Conservation (phyloP, 1,140 invertebrate genomes). For the Aphaenogaster rudis region DNA sequence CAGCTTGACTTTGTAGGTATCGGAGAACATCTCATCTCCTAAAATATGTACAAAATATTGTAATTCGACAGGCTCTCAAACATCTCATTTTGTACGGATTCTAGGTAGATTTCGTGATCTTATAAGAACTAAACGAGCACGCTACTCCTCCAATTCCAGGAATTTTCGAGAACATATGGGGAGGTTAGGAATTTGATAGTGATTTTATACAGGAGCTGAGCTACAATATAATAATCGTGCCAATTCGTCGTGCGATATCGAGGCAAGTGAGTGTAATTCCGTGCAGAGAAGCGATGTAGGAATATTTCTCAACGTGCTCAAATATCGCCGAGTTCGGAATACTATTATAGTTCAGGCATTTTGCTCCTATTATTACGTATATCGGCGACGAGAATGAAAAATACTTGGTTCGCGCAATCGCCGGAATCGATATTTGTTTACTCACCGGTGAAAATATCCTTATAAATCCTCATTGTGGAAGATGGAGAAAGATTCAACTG, state of each 20-base stretch:
- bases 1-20: slow-evolving; percentile 98
- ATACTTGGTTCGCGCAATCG: slow-evolving; percentile 65
- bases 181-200: slow-evolving; percentile 65
- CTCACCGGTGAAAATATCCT: slow-evolving; percentile 97
- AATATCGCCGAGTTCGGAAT: not conserved
- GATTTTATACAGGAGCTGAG: not conserved
- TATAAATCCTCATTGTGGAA: slow-evolving; percentile 97
- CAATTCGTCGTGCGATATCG: not conserved
- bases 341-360: not conserved
- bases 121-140: not conserved
- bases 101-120: not conserved
- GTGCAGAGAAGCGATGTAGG: not conserved
- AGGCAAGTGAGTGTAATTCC: not conserved
- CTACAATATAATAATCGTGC: not conserved
- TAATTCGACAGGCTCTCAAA: not conserved
- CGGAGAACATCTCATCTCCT: slow-evolving; percentile 99
- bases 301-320: not conserved
- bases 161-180: slow-evolving; percentile 61
- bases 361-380: not conserved
- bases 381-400: slow-evolving; percentile 65
- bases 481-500: slow-evolving; percentile 90
- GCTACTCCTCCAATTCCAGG: not conserved
- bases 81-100: not conserved
- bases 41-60: slow-evolving; percentile 77
- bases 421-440: slow-evolving; percentile 53